Evolutionary conservation across 2,888 invertebrate species (phyloP), one percentile per base, ranked within the genome.

Genomic region (Branchellion lobata): DNA sequence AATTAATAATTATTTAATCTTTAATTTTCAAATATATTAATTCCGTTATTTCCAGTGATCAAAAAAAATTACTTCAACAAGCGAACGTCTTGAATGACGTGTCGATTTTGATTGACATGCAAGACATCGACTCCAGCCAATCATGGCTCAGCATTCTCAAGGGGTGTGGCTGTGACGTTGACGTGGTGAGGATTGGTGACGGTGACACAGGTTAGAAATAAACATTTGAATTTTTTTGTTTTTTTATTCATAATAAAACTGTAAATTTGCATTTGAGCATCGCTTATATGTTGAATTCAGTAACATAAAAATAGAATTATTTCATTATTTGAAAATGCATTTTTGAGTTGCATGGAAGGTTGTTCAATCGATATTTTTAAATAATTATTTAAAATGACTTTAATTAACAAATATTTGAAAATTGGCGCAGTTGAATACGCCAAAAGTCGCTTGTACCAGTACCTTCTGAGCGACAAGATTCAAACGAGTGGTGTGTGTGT

Each of bases 111-210:
- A 57, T 57, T 57, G 61, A 57, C 61, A 57, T 57, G 24, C 21
- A 5, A 18, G 3, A 57, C 21, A 18, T 5, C 3, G 61, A 57
- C 5, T 3, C 24, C 61, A 57, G n/a, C 61, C 61, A 57, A 57
- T 57, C 61, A n/a, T 57, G 61, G 61, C 3, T 57, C 11, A 57
- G 24, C 21, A 5, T 57, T 57, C 24, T 57, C 11, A 57, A 57
- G 61, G 61, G 61, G 61, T 57, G 61, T 57, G 61, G 61, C 61
- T 57, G 61, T 57, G 61, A 57, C 24, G 61, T 57, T 18, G 61
- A 57, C 61, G 61, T 57, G 61, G 61, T 57, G 61, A 5, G 21
- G 61, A 40, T 40, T 5, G 61, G n/a, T 8, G 61, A 57, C 8
- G 61, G 61, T 24, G 61, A 57, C 3, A 57, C 3, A 8, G n/a